phyloP scores from a whole-genome alignment of 2,797 vertebrate species.

The Ammospiza maritima region DNA sequence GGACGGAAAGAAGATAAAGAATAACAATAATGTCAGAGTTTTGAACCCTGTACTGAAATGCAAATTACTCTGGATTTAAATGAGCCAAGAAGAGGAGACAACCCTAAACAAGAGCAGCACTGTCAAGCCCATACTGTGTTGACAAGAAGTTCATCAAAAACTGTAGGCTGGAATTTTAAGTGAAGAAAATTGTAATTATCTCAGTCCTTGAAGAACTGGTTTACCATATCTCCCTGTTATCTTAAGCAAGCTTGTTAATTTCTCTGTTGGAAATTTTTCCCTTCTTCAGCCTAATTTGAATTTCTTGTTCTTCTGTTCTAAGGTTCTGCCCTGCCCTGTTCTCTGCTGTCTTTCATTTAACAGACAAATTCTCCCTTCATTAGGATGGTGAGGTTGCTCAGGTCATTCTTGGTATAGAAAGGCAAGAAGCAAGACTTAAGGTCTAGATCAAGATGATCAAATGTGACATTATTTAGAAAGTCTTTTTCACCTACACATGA shows the following conservation, averaged over 20 bases:
- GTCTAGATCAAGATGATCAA: not conserved
- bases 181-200: constrained; percentile 17
- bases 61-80: not conserved
- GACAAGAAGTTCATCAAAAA: constrained; percentile 9
- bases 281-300: constrained; percentile 17
- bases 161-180: constrained; percentile 3
- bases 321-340: not conserved
- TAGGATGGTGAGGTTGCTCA: not conserved
- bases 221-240: not conserved
- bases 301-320: not conserved
- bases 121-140: not conserved
- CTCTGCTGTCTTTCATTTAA: not conserved
- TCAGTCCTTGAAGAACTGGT: not conserved
- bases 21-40: not conserved
- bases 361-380: not conserved
- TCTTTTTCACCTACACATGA: not conserved
- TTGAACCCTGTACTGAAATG: not conserved
- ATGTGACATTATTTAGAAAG: not conserved
- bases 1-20: constrained; percentile 3
- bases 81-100: not conserved
- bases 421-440: not conserved
- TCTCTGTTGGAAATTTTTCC: not conserved
- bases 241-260: not conserved
- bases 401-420: not conserved
- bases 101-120: not conserved